Evolutionary conservation across 2,888 invertebrate genomes (phyloP).

Genomic region (Andrena camellia): DNA sequence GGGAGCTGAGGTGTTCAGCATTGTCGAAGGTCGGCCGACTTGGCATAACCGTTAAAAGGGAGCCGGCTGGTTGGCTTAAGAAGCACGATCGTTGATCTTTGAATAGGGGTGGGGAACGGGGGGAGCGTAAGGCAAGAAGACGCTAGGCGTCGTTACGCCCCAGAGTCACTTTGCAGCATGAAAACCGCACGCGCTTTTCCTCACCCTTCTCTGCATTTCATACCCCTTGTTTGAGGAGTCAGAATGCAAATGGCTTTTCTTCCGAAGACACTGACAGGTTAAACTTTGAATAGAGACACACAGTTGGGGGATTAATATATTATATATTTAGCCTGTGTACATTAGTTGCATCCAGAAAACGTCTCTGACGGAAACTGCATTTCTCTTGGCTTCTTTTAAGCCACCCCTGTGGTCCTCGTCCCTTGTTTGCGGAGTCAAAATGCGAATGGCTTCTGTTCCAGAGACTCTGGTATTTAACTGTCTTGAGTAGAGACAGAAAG

Average conservation of each 20-base stretch:
- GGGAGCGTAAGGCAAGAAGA: constrained; percentile 70
- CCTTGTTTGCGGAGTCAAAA: constrained; percentile 51
- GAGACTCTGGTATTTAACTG: neutral
- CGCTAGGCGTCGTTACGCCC: constrained; percentile 61
- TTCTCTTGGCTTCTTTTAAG: constrained; percentile 8
- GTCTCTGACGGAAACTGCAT: too few relatives aligned
- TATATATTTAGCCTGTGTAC: too few relatives aligned
- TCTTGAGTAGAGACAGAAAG: neutral
- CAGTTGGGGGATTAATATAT: too few relatives aligned
- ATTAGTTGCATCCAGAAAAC: too few relatives aligned
- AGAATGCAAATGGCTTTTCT: constrained; percentile 54
- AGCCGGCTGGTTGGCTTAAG: constrained; percentile 72
- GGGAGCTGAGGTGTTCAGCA: constrained; percentile 67
- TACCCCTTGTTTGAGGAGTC: constrained; percentile 54
- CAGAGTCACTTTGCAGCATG: constrained; percentile 52
- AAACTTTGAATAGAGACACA: neutral
- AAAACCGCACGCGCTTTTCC: constrained; percentile 39
- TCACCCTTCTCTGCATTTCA: constrained; percentile 9
- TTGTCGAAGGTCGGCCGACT: constrained; percentile 80
- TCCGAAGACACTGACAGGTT: neutral
- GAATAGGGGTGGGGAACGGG: constrained; percentile 64
- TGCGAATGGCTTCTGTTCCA: constrained; percentile 43
- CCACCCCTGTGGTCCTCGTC: constrained; percentile 10
- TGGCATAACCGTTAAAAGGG: constrained; percentile 79
- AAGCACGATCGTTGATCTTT: constrained; percentile 73